Evolutionary conservation across 2,888 invertebrate species (phyloP).

Genomic region (Calliopum simillimum): DNA sequence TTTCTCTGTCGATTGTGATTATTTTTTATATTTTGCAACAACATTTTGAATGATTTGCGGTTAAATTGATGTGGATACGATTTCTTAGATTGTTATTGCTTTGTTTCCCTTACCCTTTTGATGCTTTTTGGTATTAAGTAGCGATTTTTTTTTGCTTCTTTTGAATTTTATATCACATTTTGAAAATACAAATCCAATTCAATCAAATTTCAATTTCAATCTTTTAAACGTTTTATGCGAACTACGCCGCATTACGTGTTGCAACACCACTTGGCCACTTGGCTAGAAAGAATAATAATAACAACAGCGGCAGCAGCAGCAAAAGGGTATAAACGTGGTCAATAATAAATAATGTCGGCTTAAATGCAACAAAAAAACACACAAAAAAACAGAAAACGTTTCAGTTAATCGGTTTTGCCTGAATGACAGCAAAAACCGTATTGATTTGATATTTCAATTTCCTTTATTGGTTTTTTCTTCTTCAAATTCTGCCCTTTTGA

Average conservation of each 20-base stretch:
- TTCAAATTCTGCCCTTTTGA: not conserved
- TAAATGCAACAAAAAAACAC: not conserved
- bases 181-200: not conserved
- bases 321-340: slow-evolving; percentile 16
- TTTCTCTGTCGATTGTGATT: not conserved
- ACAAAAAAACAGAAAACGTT: slow-evolving; percentile 4
- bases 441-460: slow-evolving; percentile 17
- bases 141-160: no score
- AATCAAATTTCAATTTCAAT: slow-evolving; percentile 32
- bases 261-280: not conserved
- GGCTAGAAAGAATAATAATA: not conserved
- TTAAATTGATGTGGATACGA: slow-evolving; percentile 49
- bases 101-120: not conserved
- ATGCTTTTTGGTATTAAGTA: no score
- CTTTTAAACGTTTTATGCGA: slow-evolving; percentile 24
- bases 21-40: slow-evolving; percentile 33
- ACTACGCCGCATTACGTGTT: slow-evolving; percentile 3
- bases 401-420: slow-evolving; percentile 18
- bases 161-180: not conserved
- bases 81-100: not conserved
- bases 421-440: not conserved
- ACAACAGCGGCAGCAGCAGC: not conserved
- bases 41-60: slow-evolving; percentile 56
- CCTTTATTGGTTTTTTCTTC: not conserved
- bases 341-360: slow-evolving; percentile 23